Evolutionary conservation across 2,888 invertebrate species (phyloP), one percentile per base, ranked within the genome.

Genomic region (Cataglyphis livida): DNA sequence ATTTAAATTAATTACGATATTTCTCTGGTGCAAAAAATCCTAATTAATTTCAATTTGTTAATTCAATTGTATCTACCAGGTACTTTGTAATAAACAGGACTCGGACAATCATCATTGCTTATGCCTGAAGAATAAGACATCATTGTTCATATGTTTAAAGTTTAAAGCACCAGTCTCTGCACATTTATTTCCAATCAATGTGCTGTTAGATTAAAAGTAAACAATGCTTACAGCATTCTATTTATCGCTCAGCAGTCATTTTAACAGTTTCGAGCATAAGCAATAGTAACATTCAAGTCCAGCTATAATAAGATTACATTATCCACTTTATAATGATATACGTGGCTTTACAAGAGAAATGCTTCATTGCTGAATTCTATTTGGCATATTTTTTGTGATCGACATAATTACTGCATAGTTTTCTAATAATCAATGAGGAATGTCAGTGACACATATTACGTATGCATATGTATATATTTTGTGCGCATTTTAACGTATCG

Each of bases 31-130:
- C 83, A 83, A 88, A 85, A 78, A 86, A 54, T 82, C 82, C 86
- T 91, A 91, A 85, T 91, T 90, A 92, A 92, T 93, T 93, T 91
- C 91, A 91, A 92, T 92, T 92, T 90, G 86, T 90, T 91, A 90
- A 87, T 81, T 91, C 91, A 90, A 93, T 92, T 92, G 92, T 91
- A 89, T 91, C 93, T 93, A 93, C 93, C 93, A 94, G 93, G 93
- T 94, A 94, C 93, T 92, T 93, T 90, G 93, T 93, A 92, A 93
- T 89, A 92, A 91, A 76, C 75, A 51, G 51, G 66, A n/a, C 25
- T n/a, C 25, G 38, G 38, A 28, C 18, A 18, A 51, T 65, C 62
- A 61, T 32, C 65, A 38, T 76, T 51, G n/a, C 65, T 65, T 54
- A 65, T 65, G 75, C 48, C 66, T 65, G 65, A 76, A 25, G 25